Base-by-base conservation (phyloP, 2,888 invertebrate genomes). In the Sympetrum striolatum region DNA sequence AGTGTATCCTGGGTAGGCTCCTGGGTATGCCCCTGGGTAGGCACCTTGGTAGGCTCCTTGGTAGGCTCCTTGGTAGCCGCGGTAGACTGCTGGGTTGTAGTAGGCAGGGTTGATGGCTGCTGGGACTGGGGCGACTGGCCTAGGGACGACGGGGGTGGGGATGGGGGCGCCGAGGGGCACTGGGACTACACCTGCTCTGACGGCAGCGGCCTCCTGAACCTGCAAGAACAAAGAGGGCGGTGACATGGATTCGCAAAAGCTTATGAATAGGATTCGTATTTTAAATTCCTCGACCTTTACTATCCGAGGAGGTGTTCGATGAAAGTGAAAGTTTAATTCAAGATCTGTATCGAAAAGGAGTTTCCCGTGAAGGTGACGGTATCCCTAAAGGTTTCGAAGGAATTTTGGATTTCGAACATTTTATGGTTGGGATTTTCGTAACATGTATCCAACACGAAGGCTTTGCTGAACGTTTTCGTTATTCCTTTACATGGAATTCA, bases 101-200 rank as follows among this genome's bases (percentile, higher is more conserved):
- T 15, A 44, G n/a, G 44, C 58, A 2, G 39, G 60, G 86, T 60
- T 86, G 86, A 37, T 37, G 35, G 22, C n/a, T 6, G 18, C 44
- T 35, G 35, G 6, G 22, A 58, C 81, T 37, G 44, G 44, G 5
- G 80, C 31, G 18, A 44, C 48, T 35, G 44, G 31, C 31, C 37
- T 64, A 35, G 79, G 90, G 22, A 48, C 12, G 4, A 37, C n/a
- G 2, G 25, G 44, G 22, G 90, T 44, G 25, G 53, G 15, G 5
- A 82, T 25, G 1, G 53, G 53, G n/a, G 81, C 39, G 15, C 25
- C 90, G 93, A 94, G 90, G 94, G 94, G 79, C 94, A 94, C 92
- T 94, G 94, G 92, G 94, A 94, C 91, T 94, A 94, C 53, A 94
- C 93, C 92, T 93, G 94, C 90, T 94, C 94, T 48, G 94, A 94